Percentiles rank a stretch among this genome's conserved stretches.
Conservation (phyloP, 64 coral and sea anemone genomes). For the Acropora yongei region DNA sequence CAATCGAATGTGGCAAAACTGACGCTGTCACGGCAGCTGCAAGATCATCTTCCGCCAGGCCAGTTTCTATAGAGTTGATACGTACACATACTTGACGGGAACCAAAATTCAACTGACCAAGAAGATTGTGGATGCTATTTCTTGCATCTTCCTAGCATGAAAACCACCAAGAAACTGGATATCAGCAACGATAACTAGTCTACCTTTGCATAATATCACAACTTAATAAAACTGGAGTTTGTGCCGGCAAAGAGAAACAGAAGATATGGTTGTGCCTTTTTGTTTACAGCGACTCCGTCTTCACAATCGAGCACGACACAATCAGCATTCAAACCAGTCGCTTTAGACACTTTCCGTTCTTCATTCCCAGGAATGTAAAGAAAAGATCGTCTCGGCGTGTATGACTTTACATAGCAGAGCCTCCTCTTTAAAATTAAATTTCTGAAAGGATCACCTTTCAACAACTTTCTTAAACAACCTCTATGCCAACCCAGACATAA, state of each 20-base stretch:
- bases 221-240: neutral
- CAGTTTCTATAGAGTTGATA: conserved; percentile 90
- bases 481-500: neutral
- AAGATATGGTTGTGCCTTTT: conserved; percentile 53
- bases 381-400: conserved; percentile 86
- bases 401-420: conserved; percentile 1
- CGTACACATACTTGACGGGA: conserved; percentile 88
- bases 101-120: conserved; percentile 84
- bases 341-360: conserved; percentile 91
- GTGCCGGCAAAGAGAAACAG: neutral
- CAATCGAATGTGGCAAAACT: conserved; percentile 77
- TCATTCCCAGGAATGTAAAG: conserved; percentile 98
- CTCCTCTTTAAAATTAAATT: neutral
- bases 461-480: neutral
- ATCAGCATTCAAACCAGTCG: conserved; percentile 72
- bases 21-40: conserved; percentile 69
- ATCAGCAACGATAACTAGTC: neutral
- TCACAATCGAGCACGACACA: conserved; percentile 98
- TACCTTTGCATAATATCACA: neutral
- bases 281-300: conserved; percentile 85
- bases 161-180: neutral
- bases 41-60: conserved; percentile 91
- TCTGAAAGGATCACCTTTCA: neutral
- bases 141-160: conserved; percentile 83
- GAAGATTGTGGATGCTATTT: conserved; percentile 53